These are phyloP conservation scores for Muntiacus reevesi DNA, from an alignment of 2,113 vertebrate species.

Conservation along the genomic window DNA sequence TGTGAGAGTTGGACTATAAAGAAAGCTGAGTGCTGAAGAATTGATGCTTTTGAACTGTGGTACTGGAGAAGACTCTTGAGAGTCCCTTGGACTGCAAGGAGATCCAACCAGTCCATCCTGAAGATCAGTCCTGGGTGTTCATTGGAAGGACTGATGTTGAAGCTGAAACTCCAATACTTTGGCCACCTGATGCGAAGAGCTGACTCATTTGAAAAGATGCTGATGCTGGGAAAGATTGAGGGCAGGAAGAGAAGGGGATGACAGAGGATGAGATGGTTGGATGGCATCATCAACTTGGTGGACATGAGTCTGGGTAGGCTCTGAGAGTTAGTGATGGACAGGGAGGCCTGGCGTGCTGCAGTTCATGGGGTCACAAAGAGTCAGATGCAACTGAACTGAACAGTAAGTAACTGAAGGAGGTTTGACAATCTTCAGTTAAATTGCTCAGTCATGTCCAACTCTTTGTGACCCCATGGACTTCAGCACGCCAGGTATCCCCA, in stretches of 20 bases:
- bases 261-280: not conserved
- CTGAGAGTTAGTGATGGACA: not conserved
- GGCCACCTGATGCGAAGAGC: not conserved
- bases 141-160: not conserved
- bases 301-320: not conserved
- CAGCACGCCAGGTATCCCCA: not conserved
- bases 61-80: not conserved
- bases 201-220: not conserved
- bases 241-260: not conserved
- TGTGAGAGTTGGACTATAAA: not conserved
- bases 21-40: not conserved
- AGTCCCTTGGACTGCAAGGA: not conserved
- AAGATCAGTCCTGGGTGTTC: not conserved
- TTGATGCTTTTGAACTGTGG: not conserved
- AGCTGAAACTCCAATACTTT: not conserved
- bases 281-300: not conserved
- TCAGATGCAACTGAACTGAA: not conserved
- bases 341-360: not conserved
- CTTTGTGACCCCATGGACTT: not conserved
- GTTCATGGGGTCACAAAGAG: not conserved
- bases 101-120: not conserved
- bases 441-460: not conserved
- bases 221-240: not conserved
- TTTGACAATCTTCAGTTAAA: not conserved
- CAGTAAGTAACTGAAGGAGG: not conserved